Conservation (phyloP, 2,888 invertebrate genomes). For the Trileptium ribeirensis region DNA sequence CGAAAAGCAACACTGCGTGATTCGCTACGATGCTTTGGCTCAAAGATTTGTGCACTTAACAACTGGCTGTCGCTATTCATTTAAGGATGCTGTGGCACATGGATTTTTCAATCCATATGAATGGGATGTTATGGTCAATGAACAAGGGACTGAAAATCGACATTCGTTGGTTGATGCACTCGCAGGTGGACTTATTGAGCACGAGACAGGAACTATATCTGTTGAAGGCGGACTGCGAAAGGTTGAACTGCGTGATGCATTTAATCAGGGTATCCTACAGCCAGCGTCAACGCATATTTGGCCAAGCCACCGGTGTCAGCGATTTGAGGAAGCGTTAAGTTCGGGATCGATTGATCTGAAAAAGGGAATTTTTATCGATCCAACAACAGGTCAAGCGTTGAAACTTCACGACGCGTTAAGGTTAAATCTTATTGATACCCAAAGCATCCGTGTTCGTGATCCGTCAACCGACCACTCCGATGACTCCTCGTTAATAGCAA, state of each 20-base stretch:
- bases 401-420: constrained; percentile 69
- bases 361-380: constrained; percentile 60
- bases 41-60: no score
- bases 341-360: constrained; percentile 77
- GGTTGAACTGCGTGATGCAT: constrained; percentile 52
- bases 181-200: constrained; percentile 53
- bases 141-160: constrained; percentile 46
- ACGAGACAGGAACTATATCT: constrained; percentile 51
- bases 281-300: constrained; percentile 73
- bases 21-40: constrained; percentile 67
- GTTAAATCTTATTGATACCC: constrained; percentile 69
- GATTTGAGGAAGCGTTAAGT: constrained; percentile 65
- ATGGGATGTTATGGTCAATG: constrained; percentile 45
- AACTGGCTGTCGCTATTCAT: no score
- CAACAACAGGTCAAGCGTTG: constrained; percentile 14
- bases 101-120: constrained; percentile 53
- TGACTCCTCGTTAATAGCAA: constrained; percentile 40
- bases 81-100: constrained; percentile 61
- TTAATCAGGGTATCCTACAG: constrained; percentile 49
- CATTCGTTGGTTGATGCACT: constrained; percentile 53
- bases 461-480: constrained; percentile 26
- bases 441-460: constrained; percentile 38
- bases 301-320: constrained; percentile 68
- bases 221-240: constrained; percentile 53
- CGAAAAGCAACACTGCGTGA: no score